Evolutionary conservation across 2,888 invertebrate genomes (phyloP).

Genomic region (Papilio gigon): DNA sequence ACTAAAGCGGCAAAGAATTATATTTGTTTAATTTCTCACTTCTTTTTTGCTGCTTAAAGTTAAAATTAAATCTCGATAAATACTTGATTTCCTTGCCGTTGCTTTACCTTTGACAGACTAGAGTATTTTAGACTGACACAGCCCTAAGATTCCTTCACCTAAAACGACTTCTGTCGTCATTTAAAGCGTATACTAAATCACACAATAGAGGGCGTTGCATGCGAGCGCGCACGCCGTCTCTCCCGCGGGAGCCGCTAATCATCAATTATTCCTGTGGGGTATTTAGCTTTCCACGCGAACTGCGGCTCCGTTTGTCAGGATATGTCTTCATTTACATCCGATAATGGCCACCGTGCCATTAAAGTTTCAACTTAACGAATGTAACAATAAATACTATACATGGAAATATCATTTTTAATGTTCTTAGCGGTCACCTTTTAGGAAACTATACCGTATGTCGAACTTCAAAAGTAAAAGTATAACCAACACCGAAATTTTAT

Average conservation of each 20-base stretch:
- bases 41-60: background rate
- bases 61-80: too few relatives aligned
- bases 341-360: slow-evolving; percentile 50
- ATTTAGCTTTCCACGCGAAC: slow-evolving; percentile 49
- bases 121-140: background rate
- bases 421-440: too few relatives aligned
- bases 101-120: too few relatives aligned
- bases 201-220: slow-evolving; percentile 49
- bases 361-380: slow-evolving; percentile 44
- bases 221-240: slow-evolving; percentile 45
- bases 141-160: slow-evolving; percentile 21
- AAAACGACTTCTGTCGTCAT: slow-evolving; percentile 29
- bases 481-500: slow-evolving; percentile 45
- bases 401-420: background rate
- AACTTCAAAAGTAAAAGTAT: too few relatives aligned
- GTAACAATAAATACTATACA: background rate
- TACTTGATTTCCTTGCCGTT: too few relatives aligned
- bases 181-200: slow-evolving; percentile 42
- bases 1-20: background rate
- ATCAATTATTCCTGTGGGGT: slow-evolving; percentile 62
- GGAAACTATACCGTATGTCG: too few relatives aligned
- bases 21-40: background rate
- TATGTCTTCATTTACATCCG: slow-evolving; percentile 67
- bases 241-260: slow-evolving; percentile 45
- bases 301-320: slow-evolving; percentile 46